Evolutionary conservation across 2,888 invertebrate genomes (phyloP), one percentile per base, ranked within the genome.

Genomic region (Xanthia icteritia): DNA sequence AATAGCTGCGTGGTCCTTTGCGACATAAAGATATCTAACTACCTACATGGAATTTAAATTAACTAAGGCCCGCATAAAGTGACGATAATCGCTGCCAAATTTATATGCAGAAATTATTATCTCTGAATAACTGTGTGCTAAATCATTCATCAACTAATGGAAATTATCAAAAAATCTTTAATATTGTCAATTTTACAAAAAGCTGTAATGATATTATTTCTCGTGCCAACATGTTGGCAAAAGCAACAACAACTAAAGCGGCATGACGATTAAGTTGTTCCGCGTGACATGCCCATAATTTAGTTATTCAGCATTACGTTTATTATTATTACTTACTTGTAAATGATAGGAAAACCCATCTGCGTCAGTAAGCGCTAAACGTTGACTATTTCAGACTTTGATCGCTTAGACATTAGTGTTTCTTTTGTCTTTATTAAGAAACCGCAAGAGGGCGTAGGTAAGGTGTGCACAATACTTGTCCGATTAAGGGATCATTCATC

Each of bases 331-430:
- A 64, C 36, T 11, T 39, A 45, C 15, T n/a, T 23, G 11, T 23
- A 56, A 2, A 15, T 9, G 61, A 56, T 48, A 13, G 61, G 31
- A 31, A 80, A 80, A 65, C 8, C 74, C 56, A 31, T 31, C 4
- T 63, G 51, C 80, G 74, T 73, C 80, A 79, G 48, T 31, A 13
- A 60, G 2, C 15, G n/a, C 54, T 61, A 60, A 79, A 60, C 2
- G 15, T 31, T 31, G 17, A 23, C 15, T 60, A n/a, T 45, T 66
- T 60, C 15, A 45, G 60, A 73, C 65, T 45, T 60, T 45, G 31
- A 51, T 58, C 23, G 3, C 3, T 56, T 5, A 48, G 1, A 23
- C n/a, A 71, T 48, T 27, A 31, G 20, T 6, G 23, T 17, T 45
- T 78, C 5, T 64, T 71, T 79, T 56, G 9, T 56, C 6, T 45